phyloP scores from a whole-genome alignment of 2,797 vertebrate genomes.

The Staurois parvus region DNA sequence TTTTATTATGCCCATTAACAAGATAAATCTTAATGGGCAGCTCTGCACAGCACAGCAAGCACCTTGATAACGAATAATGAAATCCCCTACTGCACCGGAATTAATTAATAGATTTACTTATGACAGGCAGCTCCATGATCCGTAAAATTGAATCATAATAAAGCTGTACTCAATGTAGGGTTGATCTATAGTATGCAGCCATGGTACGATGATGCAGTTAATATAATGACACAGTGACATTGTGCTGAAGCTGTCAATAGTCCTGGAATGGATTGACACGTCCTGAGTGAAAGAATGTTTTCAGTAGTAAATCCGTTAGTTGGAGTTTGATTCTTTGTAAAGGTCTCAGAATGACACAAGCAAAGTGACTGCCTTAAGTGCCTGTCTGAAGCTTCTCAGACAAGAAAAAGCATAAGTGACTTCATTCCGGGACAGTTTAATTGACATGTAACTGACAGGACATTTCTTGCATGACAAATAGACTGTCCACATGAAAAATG shows the following conservation, averaged over 20 bases:
- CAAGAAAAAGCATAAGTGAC: not conserved
- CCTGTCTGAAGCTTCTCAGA: not conserved
- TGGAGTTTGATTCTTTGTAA: not conserved
- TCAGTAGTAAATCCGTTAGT: not conserved
- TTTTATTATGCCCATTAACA: not conserved
- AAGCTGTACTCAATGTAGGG: slow-evolving; percentile 37
- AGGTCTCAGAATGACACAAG: not conserved
- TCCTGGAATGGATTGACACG: not conserved
- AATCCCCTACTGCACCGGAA: not conserved
- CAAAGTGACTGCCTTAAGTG: not conserved
- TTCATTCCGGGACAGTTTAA: not conserved
- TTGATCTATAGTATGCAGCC: slow-evolving; percentile 31
- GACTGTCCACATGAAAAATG: not conserved
- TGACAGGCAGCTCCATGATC: slow-evolving; percentile 46
- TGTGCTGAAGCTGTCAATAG: slow-evolving; percentile 32
- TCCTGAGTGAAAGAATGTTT: slow-evolving; percentile 1
- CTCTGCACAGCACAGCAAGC: not conserved
- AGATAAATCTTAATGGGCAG: not conserved
- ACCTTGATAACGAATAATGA: slow-evolving; percentile 21
- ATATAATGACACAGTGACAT: slow-evolving; percentile 37
- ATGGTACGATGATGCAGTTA: slow-evolving; percentile 17
- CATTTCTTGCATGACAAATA: not conserved
- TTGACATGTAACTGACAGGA: not conserved
- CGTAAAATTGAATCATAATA: slow-evolving; percentile 55
- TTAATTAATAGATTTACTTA: slow-evolving; percentile 49